Percentiles rank a stretch among this genome's conserved stretches.
Conservation (phyloP, 2,113 vertebrate species). For the Pachypanchax playfairii region DNA sequence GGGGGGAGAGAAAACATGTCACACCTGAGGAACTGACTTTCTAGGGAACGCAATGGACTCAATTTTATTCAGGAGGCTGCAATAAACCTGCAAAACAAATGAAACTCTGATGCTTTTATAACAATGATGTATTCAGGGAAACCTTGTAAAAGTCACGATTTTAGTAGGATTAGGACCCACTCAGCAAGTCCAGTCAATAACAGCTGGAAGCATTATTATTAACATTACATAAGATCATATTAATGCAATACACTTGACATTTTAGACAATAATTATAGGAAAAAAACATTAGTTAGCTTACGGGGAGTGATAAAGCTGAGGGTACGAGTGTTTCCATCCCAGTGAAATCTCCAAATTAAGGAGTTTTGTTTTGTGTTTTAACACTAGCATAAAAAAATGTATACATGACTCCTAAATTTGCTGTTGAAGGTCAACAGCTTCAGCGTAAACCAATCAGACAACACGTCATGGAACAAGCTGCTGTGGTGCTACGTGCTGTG, state of each 20-base stretch:
- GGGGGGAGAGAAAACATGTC: constrained; percentile 79
- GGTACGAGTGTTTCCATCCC: background rate
- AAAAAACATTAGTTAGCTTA: constrained; percentile 27
- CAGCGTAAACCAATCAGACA: constrained; percentile 11
- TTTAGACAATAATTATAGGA: constrained; percentile 31
- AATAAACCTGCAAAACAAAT: constrained; percentile 10
- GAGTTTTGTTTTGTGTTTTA: background rate
- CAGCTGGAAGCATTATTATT: constrained; percentile 38
- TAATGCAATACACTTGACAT: constrained; percentile 38
- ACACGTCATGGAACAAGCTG: constrained; percentile 27
- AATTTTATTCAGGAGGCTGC: constrained; percentile 11
- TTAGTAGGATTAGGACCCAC: constrained; percentile 27
- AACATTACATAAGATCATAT: constrained; percentile 13
- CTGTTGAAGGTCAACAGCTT: constrained; percentile 14
- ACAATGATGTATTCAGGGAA: background rate
- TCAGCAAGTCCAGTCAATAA: background rate
- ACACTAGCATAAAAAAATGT: background rate
- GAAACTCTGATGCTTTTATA: background rate
- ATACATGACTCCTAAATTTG: background rate
- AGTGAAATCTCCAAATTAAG: background rate
- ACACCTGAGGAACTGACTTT: constrained; percentile 63
- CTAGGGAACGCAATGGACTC: constrained; percentile 10
- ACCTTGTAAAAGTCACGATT: constrained; percentile 1
- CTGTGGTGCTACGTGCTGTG: constrained; percentile 37
- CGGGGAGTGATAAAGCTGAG: constrained; percentile 43